Percentiles rank a stretch among this genome's conserved stretches.
phyloP scores from a whole-genome alignment of 2,113 vertebrate species.

The Heliornis fulica region DNA sequence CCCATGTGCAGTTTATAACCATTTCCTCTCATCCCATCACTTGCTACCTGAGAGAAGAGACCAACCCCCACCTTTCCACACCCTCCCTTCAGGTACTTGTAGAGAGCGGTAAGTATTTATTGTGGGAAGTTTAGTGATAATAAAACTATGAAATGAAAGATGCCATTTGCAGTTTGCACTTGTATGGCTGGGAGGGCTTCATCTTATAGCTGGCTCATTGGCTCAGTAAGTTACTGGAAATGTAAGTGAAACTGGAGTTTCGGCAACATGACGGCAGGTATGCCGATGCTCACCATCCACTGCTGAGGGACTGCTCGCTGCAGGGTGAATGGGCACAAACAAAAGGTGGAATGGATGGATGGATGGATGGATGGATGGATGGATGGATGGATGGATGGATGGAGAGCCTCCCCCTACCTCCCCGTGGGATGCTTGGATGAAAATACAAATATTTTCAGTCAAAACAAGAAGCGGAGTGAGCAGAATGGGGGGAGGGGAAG shows the following conservation, averaged over 20 bases:
- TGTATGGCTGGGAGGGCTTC: not conserved
- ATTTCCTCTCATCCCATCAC: no score
- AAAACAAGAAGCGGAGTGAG: not conserved
- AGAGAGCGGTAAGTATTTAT: no score
- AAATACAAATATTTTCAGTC: not conserved
- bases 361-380: no score
- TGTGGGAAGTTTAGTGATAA: not conserved
- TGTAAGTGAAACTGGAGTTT: not conserved
- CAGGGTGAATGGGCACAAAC: not conserved
- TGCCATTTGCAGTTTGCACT: not conserved
- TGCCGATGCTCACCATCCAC: fast-evolving
- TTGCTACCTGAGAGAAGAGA: no score
- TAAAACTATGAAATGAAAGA: not conserved
- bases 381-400: no score
- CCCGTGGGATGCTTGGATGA: not conserved
- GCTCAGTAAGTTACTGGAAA: not conserved
- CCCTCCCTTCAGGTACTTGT: no score
- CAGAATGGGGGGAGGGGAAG: not conserved
- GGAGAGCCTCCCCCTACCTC: not conserved
- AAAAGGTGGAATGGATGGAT: not conserved
- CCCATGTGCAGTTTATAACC: no score
- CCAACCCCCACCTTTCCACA: no score
- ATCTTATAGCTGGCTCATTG: not conserved
- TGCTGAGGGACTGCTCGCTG: not conserved
- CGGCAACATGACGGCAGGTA: not conserved